Percentiles rank a stretch among this genome's conserved stretches.
Conservation (phyloP, 64 coral and sea anemone species). For the Pocillopora verrucosa region DNA sequence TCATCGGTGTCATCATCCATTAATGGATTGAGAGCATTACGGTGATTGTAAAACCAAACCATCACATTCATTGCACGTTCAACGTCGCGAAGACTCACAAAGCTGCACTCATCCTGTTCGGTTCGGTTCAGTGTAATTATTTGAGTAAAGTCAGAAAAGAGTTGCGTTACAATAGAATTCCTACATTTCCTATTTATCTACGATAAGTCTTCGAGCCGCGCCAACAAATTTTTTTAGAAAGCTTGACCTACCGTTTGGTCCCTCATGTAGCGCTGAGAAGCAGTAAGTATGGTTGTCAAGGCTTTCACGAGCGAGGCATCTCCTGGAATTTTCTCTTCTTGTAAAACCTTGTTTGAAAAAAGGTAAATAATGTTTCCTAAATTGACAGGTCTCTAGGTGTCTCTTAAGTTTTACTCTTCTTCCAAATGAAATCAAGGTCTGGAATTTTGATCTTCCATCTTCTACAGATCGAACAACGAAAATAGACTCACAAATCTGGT, state of each 20-base stretch:
- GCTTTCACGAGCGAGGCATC: constrained; percentile 35
- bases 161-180: no score
- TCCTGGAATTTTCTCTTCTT: constrained; percentile 48
- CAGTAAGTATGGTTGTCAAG: constrained; percentile 42
- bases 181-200: no score
- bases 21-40: constrained; percentile 2
- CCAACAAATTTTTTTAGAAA: not conserved
- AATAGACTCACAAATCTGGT: constrained; percentile 64
- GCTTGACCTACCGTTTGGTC: constrained; percentile 38
- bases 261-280: constrained; percentile 67
- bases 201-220: no score
- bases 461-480: not conserved
- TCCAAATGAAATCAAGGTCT: not conserved
- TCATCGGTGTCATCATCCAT: not conserved
- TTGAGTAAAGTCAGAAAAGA: not conserved
- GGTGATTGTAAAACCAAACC: constrained; percentile 73
- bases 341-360: not conserved
- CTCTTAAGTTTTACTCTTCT: no score
- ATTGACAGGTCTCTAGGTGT: no score
- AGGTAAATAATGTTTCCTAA: not conserved
- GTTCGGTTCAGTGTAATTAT: no score
- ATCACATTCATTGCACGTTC: constrained; percentile 68
- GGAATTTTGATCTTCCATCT: not conserved
- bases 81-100: constrained; percentile 72
- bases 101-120: constrained; percentile 67